Evolutionary conservation across 2,113 vertebrate species (phyloP), one percentile per base, ranked within the genome.

Genomic region (Anas platyrhynchos): DNA sequence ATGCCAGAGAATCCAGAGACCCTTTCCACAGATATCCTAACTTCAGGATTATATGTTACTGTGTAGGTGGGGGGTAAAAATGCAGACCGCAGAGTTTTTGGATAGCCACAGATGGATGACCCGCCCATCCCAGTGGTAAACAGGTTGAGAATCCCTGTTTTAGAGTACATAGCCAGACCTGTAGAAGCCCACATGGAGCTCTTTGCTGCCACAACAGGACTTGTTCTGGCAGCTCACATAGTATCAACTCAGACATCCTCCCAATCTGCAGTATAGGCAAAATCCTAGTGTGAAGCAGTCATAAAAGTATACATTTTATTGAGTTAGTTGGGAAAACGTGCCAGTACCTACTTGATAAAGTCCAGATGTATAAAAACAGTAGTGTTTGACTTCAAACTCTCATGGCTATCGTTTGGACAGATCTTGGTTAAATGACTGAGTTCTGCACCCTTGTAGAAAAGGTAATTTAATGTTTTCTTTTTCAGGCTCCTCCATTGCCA

Each of bases 401-500:
- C 11, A 36, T 9, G 50, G 83, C 82, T 89, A 32, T 67, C 16
- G 8, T 92, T 87, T 85, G 84, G 54, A 62, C 62, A 92, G 78
- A 83, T 93, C 41, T 96, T 94, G 83, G 84, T 88, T 94, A 13
- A 83, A 54, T 73, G 56, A 50, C 58, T 68, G 72, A 78, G 34
- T 86, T 95, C 84, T 91, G 55, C 79, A 96, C 73, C 80, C 79
- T 91, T 96, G 83, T 95, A 96, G 93, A 91, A 96, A 97, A 98
- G 86, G 91, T 97, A 95, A 97, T 94, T 55, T 81, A 84, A 86
- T 85, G 72, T 94, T 97, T 97, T 97, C 93, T 96, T 88, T 97
- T 98, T 71, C 97, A 99, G 99, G 99, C 99, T 96, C 99, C 99
- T 98, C 99, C 99, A 87, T 98, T 99, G 98, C 99, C 99, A 98